These are phyloP conservation scores for Muscicapa adusta DNA, from an alignment of 2,113 vertebrate genomes.

Conservation along the genomic window DNA sequence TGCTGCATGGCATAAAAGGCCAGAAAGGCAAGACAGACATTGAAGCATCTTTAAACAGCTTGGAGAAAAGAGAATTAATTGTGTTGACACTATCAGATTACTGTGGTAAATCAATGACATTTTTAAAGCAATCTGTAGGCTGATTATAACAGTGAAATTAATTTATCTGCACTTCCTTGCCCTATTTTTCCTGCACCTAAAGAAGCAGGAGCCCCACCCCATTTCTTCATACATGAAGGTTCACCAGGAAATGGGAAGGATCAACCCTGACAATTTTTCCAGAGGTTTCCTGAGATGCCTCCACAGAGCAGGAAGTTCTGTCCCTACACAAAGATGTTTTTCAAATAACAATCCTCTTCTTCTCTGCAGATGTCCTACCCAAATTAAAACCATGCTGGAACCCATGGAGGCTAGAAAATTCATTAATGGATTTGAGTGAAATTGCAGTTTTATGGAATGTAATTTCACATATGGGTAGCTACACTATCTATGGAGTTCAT, in stretches of 20 bases:
- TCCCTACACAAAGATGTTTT: not conserved
- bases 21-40: not conserved
- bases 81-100: not conserved
- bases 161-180: not conserved
- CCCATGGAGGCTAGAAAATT: slow-evolving; percentile 40
- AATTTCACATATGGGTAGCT: slow-evolving; percentile 70
- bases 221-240: not conserved
- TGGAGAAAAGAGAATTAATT: not conserved
- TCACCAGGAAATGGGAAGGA: not conserved
- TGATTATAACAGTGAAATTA: not conserved
- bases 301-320: not conserved
- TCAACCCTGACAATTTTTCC: not conserved
- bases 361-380: slow-evolving; percentile 47
- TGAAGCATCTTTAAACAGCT: not conserved
- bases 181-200: not conserved
- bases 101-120: not conserved
- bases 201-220: not conserved
- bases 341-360: not conserved
- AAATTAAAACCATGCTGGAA: slow-evolving; percentile 57
- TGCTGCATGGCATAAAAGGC: not conserved
- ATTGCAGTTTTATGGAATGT: slow-evolving; percentile 58
- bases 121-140: not conserved
- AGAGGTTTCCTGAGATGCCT: not conserved
- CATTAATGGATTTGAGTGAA: slow-evolving; percentile 64
- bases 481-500: slow-evolving; percentile 28